Evolutionary conservation across 2,113 vertebrate species (phyloP), one percentile per base, ranked within the genome.

Genomic region (Argyrosomus japonicus): DNA sequence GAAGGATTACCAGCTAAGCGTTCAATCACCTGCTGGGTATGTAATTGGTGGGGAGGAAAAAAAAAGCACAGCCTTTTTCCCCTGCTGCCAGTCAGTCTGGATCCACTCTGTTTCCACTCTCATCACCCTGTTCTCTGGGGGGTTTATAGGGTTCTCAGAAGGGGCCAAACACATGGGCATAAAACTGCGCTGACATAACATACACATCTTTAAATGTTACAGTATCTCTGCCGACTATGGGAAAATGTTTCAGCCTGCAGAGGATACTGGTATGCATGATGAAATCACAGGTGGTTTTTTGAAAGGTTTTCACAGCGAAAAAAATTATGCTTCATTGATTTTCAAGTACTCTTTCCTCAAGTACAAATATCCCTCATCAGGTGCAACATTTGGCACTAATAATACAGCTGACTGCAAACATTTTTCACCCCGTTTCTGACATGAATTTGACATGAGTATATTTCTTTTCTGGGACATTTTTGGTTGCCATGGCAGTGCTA

Each of bases 11-110:
- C 57, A 82, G 76, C 74, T 85, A 40, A 88, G 73, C 53, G 7
- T 58, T 67, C 69, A 80, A 57, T 85, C 79, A 86, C 79, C 76
- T 88, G 88, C 88, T 79, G 82, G 61, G 80, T 58, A 62, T 77
- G 83, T 89, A 87, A 89, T 89, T 91, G 87, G 57, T 27, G 62
- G 73, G 69, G 53, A 60, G 63, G 63, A 3, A 29, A 9, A 40
- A 45, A 82, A 87, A 48, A 50, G n/a, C 75, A 51, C 54, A 21
- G 56, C 50, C 71, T 54, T 82, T 43, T 71, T 29, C 67, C 48
- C 70, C 48, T 43, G 15, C 53, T 78, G 54, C 77, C 77, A 64
- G 73, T 81, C 75, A 75, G 43, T 75, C 69, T 60, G 40, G 27
- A 75, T 63, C 40, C 50, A 69, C 45, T 75, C 29, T 58, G 69